phyloP scores from a whole-genome alignment of 2,113 vertebrate genomes.

The Diphyllodes magnificus region DNA sequence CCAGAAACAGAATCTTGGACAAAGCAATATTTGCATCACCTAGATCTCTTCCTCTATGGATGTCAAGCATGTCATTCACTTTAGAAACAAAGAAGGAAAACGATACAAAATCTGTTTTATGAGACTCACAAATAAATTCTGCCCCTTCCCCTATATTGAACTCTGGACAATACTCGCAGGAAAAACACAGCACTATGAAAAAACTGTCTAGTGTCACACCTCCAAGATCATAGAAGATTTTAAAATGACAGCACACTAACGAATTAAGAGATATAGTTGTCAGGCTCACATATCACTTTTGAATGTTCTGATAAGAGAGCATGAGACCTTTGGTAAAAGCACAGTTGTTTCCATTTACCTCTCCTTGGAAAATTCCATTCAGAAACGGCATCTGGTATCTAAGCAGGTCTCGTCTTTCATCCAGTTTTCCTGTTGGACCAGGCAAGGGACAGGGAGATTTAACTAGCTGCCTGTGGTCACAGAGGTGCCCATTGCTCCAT shows the following conservation, averaged over 20 bases:
- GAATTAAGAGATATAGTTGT: background rate
- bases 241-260: background rate
- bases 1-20: background rate
- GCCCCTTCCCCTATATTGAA: background rate
- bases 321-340: background rate
- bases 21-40: background rate
- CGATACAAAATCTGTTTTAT: background rate
- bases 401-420: conserved; percentile 1
- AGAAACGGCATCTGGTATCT: background rate
- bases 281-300: background rate
- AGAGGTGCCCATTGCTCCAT: background rate
- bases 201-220: background rate
- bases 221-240: background rate
- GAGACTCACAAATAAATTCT: background rate
- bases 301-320: background rate
- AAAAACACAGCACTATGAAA: background rate
- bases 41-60: background rate
- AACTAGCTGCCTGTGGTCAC: background rate
- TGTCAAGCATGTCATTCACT: background rate
- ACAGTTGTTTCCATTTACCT: background rate
- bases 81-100: background rate
- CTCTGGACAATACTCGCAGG: background rate
- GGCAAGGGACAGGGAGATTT: background rate
- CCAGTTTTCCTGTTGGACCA: background rate
- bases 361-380: conserved; percentile 3